Conservation (phyloP, 1,140 invertebrate genomes). For the Saxidomus purpurata region DNA sequence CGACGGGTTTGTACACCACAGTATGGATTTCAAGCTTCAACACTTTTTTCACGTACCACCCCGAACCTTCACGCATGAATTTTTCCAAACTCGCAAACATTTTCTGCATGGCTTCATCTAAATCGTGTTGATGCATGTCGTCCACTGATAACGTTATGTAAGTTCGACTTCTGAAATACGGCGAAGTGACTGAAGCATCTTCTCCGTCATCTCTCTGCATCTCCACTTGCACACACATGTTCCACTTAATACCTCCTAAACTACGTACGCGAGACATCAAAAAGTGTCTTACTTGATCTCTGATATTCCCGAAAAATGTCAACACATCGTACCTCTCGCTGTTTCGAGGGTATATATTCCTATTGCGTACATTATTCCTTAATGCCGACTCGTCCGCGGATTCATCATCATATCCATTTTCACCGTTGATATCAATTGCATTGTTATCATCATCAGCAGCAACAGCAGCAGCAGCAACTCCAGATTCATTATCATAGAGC, state of each 20-base stretch:
- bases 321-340: conserved; percentile 36
- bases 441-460: background rate
- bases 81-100: conserved; percentile 45
- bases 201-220: conserved; percentile 7
- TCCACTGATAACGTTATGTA: conserved; percentile 28
- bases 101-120: conserved; percentile 45
- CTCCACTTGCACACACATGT: no score
- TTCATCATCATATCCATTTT: background rate
- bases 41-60: conserved; percentile 41
- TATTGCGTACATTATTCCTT: background rate
- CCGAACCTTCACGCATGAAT: conserved; percentile 24
- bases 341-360: background rate
- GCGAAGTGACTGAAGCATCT: background rate
- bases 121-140: conserved; percentile 20
- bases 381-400: conserved; percentile 22
- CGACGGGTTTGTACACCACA: conserved; percentile 22
- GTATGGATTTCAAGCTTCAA: conserved; percentile 48
- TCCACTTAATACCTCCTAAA: conserved; percentile 49
- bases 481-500: background rate
- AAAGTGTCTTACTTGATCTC: conserved; percentile 25
- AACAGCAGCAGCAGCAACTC: background rate
- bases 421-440: background rate
- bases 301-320: conserved; percentile 36
- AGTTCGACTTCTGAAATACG: conserved; percentile 43
- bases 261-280: conserved; percentile 3